Evolutionary conservation across 2,888 invertebrate species (phyloP).

Genomic region (Andrena praecox): DNA sequence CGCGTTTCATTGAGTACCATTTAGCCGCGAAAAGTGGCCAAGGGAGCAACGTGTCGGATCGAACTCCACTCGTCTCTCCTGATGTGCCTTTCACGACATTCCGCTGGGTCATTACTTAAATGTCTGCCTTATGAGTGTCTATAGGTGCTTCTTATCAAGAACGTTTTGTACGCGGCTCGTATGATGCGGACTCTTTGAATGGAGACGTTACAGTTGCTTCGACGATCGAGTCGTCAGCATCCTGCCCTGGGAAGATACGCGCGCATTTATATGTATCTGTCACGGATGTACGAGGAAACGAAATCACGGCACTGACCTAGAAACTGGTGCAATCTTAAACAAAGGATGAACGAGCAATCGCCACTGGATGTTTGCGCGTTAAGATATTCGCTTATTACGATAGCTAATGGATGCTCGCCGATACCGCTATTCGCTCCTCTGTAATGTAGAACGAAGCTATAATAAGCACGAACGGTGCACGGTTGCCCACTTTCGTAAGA

Average conservation of each 20-base stretch:
- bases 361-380: constrained; percentile 1
- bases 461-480: not conserved
- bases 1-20: not conserved
- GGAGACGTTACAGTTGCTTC: constrained; percentile 70
- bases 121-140: constrained; percentile 57
- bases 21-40: not conserved
- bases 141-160: constrained; percentile 75
- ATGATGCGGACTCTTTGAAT: constrained; percentile 74
- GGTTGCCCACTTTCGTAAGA: not conserved
- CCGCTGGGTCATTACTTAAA: constrained; percentile 69
- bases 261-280: constrained; percentile 41
- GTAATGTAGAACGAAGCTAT: constrained; percentile 23
- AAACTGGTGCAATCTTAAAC: constrained; percentile 1
- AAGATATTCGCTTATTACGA: constrained; percentile 21
- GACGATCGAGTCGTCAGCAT: constrained; percentile 78
- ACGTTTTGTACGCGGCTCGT: constrained; percentile 77
- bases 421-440: constrained; percentile 31
- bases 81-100: constrained; percentile 61
- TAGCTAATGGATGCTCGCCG: constrained; percentile 8
- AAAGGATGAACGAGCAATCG: not conserved
- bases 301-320: constrained; percentile 34
- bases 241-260: constrained; percentile 62
- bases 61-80: constrained; percentile 4
- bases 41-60: constrained; percentile 9
- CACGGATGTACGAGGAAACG: constrained; percentile 14